Evolutionary conservation across 1,140 invertebrate genomes (phyloP), one percentile per base, ranked within the genome.

Genomic region (Trichonephila clavata): DNA sequence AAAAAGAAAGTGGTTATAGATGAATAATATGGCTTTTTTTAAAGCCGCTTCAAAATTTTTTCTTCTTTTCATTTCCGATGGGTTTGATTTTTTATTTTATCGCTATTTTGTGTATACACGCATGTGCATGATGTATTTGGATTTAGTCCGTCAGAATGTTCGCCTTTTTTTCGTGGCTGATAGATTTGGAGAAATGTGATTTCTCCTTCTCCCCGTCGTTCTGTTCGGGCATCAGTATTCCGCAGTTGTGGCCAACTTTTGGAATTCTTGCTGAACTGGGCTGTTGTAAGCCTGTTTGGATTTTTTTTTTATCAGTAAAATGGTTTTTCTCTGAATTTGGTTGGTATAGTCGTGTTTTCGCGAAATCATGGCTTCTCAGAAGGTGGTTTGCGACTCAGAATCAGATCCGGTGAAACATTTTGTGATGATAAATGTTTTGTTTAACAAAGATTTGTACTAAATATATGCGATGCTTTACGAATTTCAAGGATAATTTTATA

Each of bases 1-100:
- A 80, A 63, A n/a, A 81, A 84, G 90, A 92, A 92, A 92, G 90
- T 92, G 90, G 90, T 92, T 92, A 92, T 83, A 92, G 60, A 92
- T 92, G 90, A 92, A 84, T 92, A 92, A 92, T 92, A 92, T 77
- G 90, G 90, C 90, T 90, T 90, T 68, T 50, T 50, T 90, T 90
- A 68, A 90, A 90, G 68, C 43, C n/a, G 84, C 27, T 14, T 77
- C n/a, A 20, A 10, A 21, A 24, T 59, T 84, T n/a, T 50, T 13
- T 24, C 32, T 10, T 50, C 21, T n/a, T 10, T 83, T 10, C 3
- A 77, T 27, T 84, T 84, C 7, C 21, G 20, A 57, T 59, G 50
- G 2, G 7, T 50, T 50, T 59, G 50, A 18, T 84, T 84, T 84
- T 59, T 50, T 77, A 3, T 71, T 32, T 32, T 39, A 77, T 39